Percentiles rank a stretch among this genome's conserved stretches.
phyloP scores from a whole-genome alignment of 2,113 vertebrate genomes.

The Zeus faber region DNA sequence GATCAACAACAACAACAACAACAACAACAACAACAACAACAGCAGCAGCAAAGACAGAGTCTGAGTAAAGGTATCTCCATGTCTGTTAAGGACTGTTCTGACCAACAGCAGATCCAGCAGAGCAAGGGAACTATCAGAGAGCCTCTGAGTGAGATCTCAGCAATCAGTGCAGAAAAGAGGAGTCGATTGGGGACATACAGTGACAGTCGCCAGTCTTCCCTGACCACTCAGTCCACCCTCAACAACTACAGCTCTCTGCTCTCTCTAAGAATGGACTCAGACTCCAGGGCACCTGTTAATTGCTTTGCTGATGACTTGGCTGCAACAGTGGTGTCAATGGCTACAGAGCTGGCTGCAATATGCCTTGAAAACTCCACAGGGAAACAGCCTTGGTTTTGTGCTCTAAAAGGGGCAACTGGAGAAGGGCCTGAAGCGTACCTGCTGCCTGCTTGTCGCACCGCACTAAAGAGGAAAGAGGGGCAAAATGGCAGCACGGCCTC shows the following conservation, averaged over 20 bases:
- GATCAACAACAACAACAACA: constrained; percentile 49
- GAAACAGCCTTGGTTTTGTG: constrained; percentile 97
- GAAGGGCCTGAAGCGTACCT: constrained; percentile 72
- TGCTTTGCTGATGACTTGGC: constrained; percentile 95
- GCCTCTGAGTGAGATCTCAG: constrained; percentile 52
- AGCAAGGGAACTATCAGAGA: constrained; percentile 46
- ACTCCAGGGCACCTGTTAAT: constrained; percentile 77
- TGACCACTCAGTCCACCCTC: constrained; percentile 72
- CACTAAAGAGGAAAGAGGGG: constrained; percentile 85
- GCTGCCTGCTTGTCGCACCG: constrained; percentile 76
- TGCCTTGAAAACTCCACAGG: constrained; percentile 94
- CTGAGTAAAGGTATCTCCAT: constrained; percentile 39
- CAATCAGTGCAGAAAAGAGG: constrained; percentile 46
- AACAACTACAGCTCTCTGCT: constrained; percentile 61
- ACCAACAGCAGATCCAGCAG: constrained; percentile 49
- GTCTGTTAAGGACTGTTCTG: constrained; percentile 47
- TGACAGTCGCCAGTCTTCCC: constrained; percentile 69
- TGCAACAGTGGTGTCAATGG: constrained; percentile 96
- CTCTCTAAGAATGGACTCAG: constrained; percentile 73
- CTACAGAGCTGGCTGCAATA: constrained; percentile 96
- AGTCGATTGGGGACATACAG: constrained; percentile 47
- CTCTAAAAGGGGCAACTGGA: constrained; percentile 79
- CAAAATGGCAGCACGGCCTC: constrained; percentile 65
- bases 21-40: constrained; percentile 30
- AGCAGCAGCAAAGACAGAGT: constrained; percentile 16